Base-by-base conservation (phyloP, 2,888 invertebrate species). In the Teinopalpus imperialis region DNA sequence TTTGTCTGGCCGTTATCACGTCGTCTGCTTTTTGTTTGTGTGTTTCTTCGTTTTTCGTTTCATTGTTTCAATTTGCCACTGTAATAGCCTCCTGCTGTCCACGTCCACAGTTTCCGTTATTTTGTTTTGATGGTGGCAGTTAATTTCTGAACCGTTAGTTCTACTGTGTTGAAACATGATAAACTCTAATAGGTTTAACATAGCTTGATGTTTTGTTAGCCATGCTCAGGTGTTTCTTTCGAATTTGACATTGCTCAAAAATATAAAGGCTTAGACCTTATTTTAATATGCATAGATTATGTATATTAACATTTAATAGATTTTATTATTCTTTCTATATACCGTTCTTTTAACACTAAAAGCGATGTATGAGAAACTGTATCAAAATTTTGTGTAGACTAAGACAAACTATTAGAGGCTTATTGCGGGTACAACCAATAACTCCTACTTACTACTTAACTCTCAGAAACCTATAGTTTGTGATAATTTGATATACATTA, bases 121-220 rank as follows among this genome's bases (percentile, higher is more conserved):
- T 7, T 12, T 12, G 7, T 16, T 13, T 23, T 29, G 29, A 36
- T 12, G 21, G 7, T 36, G 21, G n/a, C n/a, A 16, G 29, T 36
- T 43, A 43, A 37, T 36, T 43, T 23, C 35, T 36, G 5, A 30
- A 36, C 43, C 43, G 43, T 43, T 43, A 43, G 30, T 20, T 32
- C 3, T 9, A 12, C 9, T 7, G 16, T 30, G 30, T 36, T 4
- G 9, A 8, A n/a, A 26, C 10, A 14, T 34, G 8, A 32, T 23
- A 20, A 43, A 36, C 29, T 16, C 13, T 34, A 31, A 24, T 21
- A 3, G 32, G 3, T 32, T 41, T 6, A 26, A 32, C 24, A 7
- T 42, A 34, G 5, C 1, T 14, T 16, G 23, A 2, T 7, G 1
- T 36, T 43, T 36, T 36, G 29, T 36, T 3, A 24, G 30, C 30